Base-by-base conservation (phyloP, 2,888 invertebrate genomes). In the Eledona agricola region DNA sequence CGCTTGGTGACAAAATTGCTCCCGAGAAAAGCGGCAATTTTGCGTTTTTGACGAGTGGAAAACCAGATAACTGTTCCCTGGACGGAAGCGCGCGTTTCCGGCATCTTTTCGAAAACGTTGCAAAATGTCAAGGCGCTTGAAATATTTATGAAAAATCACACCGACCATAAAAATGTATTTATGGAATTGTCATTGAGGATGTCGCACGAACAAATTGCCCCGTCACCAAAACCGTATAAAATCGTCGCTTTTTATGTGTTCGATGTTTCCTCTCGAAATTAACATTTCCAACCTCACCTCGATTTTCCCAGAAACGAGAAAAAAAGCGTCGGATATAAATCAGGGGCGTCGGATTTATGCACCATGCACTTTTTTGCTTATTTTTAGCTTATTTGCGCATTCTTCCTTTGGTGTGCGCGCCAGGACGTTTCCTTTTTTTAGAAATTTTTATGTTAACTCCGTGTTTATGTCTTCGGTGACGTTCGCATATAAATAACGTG, bases 131-230 rank as follows among this genome's bases (percentile, higher is more conserved):
- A 51, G 51, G 45, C 35, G 37, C 20, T 42, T 29, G 42, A 42
- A 47, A 28, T 32, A 22, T 43, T 13, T 19, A 37, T 20, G 37
- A 49, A 51, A 51, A 42, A 51, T 51, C 38, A 17, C 31, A 23
- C 26, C 32, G 40, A 26, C 17, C 51, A 35, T 51, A 51, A 51
- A 51, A 51, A 51, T 51, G 51, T 57, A 63, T 63, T 59, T 58
- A 62, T 59, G 45, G 56, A 35, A 53, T 51, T 52, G 61, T 60
- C 63, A 62, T 63, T 62, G 62, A 61, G 55, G 58, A 38, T 56
- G 63, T 62, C 65, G 58, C 51, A 29, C 50, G 45, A 52, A 64
- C 60, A 63, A 64, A 64, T 64, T 54, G 54, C 62, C 45, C 45
- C 43, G 55, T 34, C 49, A 42, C 40, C 49, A 40, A 51, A 57